Conservation (phyloP, 1,140 invertebrate species). For the Lepidurus apus region DNA sequence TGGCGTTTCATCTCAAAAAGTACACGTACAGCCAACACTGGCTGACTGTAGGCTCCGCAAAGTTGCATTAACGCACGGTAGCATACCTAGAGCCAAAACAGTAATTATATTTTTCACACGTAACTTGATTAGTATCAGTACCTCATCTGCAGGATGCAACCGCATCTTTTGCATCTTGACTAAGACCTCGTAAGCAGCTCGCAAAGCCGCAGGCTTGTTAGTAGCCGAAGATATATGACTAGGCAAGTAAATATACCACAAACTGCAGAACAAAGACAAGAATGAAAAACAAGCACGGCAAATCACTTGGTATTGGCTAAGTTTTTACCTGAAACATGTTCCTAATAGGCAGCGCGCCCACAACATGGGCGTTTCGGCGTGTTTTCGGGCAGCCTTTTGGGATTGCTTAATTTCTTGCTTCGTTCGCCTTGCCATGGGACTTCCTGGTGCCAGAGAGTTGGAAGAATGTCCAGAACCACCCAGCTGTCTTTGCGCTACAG, state of each 20-base stretch:
- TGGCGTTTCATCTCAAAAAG: constrained; percentile 92
- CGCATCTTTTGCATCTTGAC: constrained; percentile 73
- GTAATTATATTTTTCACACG: constrained; percentile 34
- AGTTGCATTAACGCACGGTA: constrained; percentile 94
- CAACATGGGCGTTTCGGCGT: constrained; percentile 61
- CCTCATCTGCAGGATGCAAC: constrained; percentile 83
- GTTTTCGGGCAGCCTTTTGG: constrained; percentile 76
- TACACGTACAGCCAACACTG: constrained; percentile 89
- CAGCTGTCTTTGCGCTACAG: constrained; percentile 29
- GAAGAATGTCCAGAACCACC: neutral
- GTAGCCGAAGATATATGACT: constrained; percentile 58
- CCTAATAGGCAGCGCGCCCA: constrained; percentile 88
- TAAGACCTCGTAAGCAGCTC: constrained; percentile 78
- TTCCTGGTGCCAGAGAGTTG: constrained; percentile 56
- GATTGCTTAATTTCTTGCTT: constrained; percentile 91
- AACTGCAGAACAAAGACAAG: constrained; percentile 52
- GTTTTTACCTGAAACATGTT: constrained; percentile 63
- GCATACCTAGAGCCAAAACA: constrained; percentile 63
- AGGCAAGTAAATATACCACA: constrained; percentile 96
- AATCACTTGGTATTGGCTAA: neutral
- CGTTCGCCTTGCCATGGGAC: constrained; percentile 83
- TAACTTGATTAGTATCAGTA: constrained; percentile 43
- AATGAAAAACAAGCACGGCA: neutral
- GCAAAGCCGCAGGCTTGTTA: constrained; percentile 63
- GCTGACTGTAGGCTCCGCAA: constrained; percentile 89